Evolutionary conservation across 2,888 invertebrate species (phyloP).

Genomic region (Erebia epiphron): DNA sequence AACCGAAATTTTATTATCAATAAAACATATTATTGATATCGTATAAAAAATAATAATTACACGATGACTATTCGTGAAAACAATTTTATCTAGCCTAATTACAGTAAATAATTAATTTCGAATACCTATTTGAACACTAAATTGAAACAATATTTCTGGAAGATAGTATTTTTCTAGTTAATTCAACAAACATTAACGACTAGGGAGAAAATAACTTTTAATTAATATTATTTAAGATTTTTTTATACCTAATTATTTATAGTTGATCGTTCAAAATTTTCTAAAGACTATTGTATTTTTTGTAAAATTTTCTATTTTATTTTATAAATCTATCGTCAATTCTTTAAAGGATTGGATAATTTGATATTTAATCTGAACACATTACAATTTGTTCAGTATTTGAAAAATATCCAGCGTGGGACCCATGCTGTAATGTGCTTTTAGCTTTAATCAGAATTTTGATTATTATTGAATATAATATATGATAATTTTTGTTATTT

Average conservation of each 20-base stretch:
- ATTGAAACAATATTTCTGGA: constrained; percentile 13
- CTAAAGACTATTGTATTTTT: not conserved
- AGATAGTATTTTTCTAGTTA: not conserved
- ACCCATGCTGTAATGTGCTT: not conserved
- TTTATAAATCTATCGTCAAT: not conserved
- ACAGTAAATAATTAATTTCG: constrained; percentile 1
- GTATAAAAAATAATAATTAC: too few relatives aligned
- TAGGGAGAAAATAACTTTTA: constrained; percentile 1
- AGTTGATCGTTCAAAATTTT: not conserved
- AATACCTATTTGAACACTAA: not conserved
- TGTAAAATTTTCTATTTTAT: not conserved
- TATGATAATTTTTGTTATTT: not conserved
- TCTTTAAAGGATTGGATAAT: not conserved
- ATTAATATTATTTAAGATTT: not conserved
- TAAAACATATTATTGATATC: not conserved
- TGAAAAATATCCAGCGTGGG: not conserved
- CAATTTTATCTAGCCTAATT: not conserved
- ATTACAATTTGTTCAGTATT: not conserved
- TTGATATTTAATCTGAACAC: constrained; percentile 4
- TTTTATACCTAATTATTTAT: not conserved
- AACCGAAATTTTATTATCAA: not conserved
- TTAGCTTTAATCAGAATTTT: not conserved
- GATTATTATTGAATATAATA: not conserved
- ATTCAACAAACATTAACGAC: not conserved
- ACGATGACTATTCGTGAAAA: not conserved